Evolutionary conservation across 2,888 invertebrate species (phyloP), one percentile per base, ranked within the genome.

Genomic region (Corythucha ciliata): DNA sequence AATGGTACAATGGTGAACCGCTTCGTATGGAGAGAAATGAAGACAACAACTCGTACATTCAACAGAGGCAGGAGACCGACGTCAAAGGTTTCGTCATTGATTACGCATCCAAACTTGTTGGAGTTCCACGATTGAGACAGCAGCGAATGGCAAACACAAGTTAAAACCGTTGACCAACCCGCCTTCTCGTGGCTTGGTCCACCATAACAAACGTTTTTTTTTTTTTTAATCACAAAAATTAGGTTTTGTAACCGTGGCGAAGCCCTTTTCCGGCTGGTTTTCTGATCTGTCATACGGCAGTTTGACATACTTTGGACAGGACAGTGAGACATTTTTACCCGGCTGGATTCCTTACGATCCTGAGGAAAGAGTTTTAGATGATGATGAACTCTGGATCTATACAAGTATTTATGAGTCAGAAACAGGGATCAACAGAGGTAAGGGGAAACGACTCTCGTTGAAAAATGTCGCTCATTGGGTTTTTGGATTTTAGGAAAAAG

Each of bases 61-160:
- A n/a, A n/a, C n/a, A n/a, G n/a, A n/a, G n/a, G n/a, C n/a, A n/a
- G n/a, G n/a, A n/a, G n/a, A 2, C 10, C 36, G 4, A 6, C 33
- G 3, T 33, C 16, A 36, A 36, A 36, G 36, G 36, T 5, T 36
- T 18, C 20, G 3, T 3, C 36, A 10, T n/a, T 2, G 36, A 36
- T n/a, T 36, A 36, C 36, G 5, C 12, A 4, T 7, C 2, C 21
- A 36, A 36, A 36, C n/a, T 36, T 6, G 20, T 20, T 7, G 36
- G 36, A n/a, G 36, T 36, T n/a, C 36, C 36, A 2, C 18, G 36
- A n/a, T 20, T 36, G 20, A 36, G 36, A 10, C 36, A 36, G 36
- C 36, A 36, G 14, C 36, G 36, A 36, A 18, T 36, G 36, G 18
- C 36, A n/a, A 18, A 3, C 2, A 7, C 12, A 3, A 36, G n/a